Base-by-base conservation (phyloP, 2,797 vertebrate genomes). In the Miichthys miiuy region DNA sequence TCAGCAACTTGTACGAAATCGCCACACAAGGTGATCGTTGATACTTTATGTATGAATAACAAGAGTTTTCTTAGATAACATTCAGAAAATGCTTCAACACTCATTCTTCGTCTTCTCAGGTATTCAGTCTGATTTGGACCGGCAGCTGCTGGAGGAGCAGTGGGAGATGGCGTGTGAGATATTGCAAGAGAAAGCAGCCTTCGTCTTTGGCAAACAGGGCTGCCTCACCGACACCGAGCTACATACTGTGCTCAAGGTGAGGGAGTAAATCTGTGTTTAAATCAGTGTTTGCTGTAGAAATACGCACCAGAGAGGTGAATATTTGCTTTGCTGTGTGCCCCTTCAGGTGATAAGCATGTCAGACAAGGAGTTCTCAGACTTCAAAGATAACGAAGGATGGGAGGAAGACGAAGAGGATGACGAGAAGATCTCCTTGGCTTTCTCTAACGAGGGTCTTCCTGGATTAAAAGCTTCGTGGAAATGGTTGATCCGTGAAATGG, bases 331-430 rank as follows among this genome's bases (percentile, higher is more conserved):
- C 47, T 62, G 18, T 61, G 57, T 90, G 41, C 6, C 1, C 68
- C 56, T 82, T 8, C 82, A 99, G 98, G 94, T 99, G 67, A 83
- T 99, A n/a, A 96, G 94, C 75, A 97, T 99, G 97, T 91, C 96
- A 2, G 68, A 87, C 48, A 95, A 97, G 9, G 96, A 97, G 78
- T 97, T 99, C 86, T 90, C 88, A 34, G 95, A 95, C 4, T 96
- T 96, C 48, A 95, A 95, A 90, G 96, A 96, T 11, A 96, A 96
- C 2, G 95, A 96, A 12, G 95, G 95, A 48, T 96, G 96, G 96
- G 96, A 96, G 81, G 95, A 96, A 0, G 93, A 94, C 0, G 95
- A 95, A 0, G 94, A 95, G 0, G 96, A 95, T 0, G 94, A 95
- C 0, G 93, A 95, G 20, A 90, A 76, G 56, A 87, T 95, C 4